These are phyloP conservation scores for Aphidoletes aphidimyza DNA, from an alignment of 2,888 invertebrate species.

Conservation along the genomic window DNA sequence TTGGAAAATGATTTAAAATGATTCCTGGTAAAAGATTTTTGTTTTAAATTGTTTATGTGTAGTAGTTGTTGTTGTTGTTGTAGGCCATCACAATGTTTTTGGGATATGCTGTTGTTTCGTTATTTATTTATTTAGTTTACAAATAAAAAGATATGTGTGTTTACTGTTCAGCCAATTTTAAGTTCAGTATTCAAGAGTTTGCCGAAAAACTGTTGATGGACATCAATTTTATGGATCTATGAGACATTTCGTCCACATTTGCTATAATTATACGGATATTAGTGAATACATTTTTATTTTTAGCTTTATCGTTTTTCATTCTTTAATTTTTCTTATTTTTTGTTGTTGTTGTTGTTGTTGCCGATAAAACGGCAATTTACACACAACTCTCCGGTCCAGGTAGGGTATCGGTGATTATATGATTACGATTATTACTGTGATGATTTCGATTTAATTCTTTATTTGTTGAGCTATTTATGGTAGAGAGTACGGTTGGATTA, in stretches of 20 bases:
- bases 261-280: too few relatives aligned
- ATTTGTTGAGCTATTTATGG: conserved; percentile 55
- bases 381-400: conserved; percentile 92
- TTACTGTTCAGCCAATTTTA: not conserved
- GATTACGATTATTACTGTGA: conserved; percentile 72
- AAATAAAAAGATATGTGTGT: not conserved
- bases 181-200: too few relatives aligned
- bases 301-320: not conserved
- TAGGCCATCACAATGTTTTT: conserved; percentile 5
- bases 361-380: conserved; percentile 62
- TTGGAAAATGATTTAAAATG: not conserved
- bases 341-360: not conserved
- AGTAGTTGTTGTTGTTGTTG: not conserved
- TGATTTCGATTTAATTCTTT: conserved; percentile 61
- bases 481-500: conserved; percentile 56
- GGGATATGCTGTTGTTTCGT: conserved; percentile 16
- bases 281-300: too few relatives aligned
- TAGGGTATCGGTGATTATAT: conserved; percentile 84
- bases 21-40: not conserved
- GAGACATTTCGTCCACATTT: too few relatives aligned
- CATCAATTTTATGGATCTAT: too few relatives aligned
- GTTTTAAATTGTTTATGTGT: not conserved
- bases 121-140: not conserved
- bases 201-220: too few relatives aligned
- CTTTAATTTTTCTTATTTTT: not conserved